Base-by-base conservation (phyloP, 2,888 invertebrate genomes). In the Tetropium fuscum region DNA sequence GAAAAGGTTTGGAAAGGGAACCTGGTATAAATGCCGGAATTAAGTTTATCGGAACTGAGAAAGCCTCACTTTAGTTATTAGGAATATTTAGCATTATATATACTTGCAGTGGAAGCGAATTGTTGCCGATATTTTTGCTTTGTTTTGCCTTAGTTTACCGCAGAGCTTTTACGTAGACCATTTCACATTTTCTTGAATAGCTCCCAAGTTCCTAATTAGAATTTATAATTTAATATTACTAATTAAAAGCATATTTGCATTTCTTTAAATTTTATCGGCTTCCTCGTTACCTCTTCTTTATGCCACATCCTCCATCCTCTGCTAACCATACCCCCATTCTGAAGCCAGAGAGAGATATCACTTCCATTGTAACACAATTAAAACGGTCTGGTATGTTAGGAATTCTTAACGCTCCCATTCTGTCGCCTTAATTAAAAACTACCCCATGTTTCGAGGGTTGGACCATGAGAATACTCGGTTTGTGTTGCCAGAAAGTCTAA, bases 391-490 rank as follows among this genome's bases (percentile, higher is more conserved):
- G 80, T 79, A 81, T 80, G 78, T 74, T 69, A 72, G 78, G 80
- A 79, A 81, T 81, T 80, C 81, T 81, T 81, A 79, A 79, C 79
- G 80, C 75, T 76, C 74, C 74, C 79, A 75, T 80, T 78, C 77
- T 78, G 80, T 79, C 78, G 78, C 80, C 80, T 81, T 81, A 81
- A 81, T 81, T 81, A 81, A 81, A 81, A 81, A 81, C 77, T 78
- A 78, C 78, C 77, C 76, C 73, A 75, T 72, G 75, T 73, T 73
- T 68, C 62, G 68, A 63, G 55, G 63, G 70, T 70, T 61, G 55
- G 74, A 58, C 70, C 77, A 67, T 59, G 53, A 27, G 60, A 61
- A 53, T 61, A 34, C 32, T 66, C 32, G 43, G 38, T 47, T 55
- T 48, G 43, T 7, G n/a, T 16, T 15, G 3, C 18, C n/a, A 22